A percentile compares a stretch with the other conserved stretches of the same genome.
Evolutionary conservation across 1,140 invertebrate species (phyloP).

Genomic region (Meloidogyne chitwoodi): DNA sequence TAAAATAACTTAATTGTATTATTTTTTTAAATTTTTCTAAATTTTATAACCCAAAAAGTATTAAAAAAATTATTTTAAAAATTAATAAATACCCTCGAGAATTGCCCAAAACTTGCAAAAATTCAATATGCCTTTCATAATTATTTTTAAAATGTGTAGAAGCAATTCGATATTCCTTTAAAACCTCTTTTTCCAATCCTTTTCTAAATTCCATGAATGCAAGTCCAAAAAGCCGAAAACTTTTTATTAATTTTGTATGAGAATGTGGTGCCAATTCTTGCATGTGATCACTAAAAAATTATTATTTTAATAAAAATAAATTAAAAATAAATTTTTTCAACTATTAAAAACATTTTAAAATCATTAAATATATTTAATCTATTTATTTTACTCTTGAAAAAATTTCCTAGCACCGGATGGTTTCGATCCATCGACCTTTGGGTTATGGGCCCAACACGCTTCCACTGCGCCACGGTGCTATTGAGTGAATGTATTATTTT

Average conservation of each 20-base stretch:
- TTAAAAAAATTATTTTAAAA: neutral
- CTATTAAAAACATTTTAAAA: neutral
- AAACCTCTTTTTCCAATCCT: slow-evolving; percentile 35
- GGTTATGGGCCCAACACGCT: neutral
- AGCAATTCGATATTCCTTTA: slow-evolving; percentile 34
- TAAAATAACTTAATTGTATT: no score
- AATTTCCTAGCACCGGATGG: neutral
- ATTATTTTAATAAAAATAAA: neutral
- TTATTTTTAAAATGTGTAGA: slow-evolving; percentile 29
- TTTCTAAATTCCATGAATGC: slow-evolving; percentile 42
- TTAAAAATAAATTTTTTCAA: neutral
- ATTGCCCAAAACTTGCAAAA: slow-evolving; percentile 28
- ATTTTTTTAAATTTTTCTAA: neutral
- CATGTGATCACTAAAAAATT: slow-evolving; percentile 39
- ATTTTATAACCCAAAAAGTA: slow-evolving; percentile 28
- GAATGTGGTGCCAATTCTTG: slow-evolving; percentile 28
- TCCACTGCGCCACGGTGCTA: neutral
- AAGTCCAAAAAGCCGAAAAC: slow-evolving; percentile 42
- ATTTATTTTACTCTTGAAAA: neutral
- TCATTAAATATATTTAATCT: neutral
- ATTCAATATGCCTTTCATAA: slow-evolving; percentile 22
- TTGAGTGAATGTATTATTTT: neutral
- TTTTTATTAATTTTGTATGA: slow-evolving; percentile 21
- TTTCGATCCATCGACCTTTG: neutral
- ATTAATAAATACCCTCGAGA: slow-evolving; percentile 17